Conservation (phyloP, 2,888 invertebrate genomes). For the Serrognathus titanus region DNA sequence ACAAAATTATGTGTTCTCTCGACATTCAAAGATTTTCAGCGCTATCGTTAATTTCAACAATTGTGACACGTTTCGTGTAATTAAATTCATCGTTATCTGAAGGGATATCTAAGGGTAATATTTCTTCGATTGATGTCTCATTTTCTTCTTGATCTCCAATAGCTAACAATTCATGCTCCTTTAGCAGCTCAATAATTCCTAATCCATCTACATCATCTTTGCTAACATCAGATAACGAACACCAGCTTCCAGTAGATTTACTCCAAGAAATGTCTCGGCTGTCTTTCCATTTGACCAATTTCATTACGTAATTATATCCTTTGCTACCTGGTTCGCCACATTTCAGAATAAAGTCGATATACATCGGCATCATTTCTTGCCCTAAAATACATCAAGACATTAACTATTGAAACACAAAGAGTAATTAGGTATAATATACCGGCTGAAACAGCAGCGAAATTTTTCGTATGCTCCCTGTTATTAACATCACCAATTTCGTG, state of each 20-base stretch:
- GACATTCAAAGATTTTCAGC: too few species aligned
- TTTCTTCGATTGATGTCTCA: too few species aligned
- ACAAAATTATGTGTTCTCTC: too few species aligned
- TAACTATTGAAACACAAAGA: too few species aligned
- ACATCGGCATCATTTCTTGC: slow-evolving; percentile 36
- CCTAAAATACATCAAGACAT: slow-evolving; percentile 22
- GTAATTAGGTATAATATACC: slow-evolving; percentile 23
- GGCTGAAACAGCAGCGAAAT: slow-evolving; percentile 39
- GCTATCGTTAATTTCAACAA: too few species aligned
- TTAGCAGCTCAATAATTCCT: too few species aligned
- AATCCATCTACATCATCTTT: too few species aligned
- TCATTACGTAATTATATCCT: slow-evolving; percentile 26
- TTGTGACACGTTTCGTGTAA: too few species aligned
- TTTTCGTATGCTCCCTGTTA: slow-evolving; percentile 37
- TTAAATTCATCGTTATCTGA: not conserved
- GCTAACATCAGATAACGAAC: too few species aligned
- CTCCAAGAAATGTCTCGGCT: slow-evolving; percentile 31
- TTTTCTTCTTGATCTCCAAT: too few species aligned
- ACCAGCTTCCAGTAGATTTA: slow-evolving; percentile 5
- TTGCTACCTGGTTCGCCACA: slow-evolving; percentile 20
- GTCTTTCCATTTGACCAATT: slow-evolving; percentile 40
- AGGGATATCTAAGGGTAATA: not conserved
- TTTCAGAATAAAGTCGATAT: slow-evolving; percentile 29
- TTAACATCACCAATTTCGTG: slow-evolving; percentile 26
- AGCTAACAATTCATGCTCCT: too few species aligned